A percentile compares a stretch with the other conserved stretches of the same genome.
phyloP scores from a whole-genome alignment of 2,113 vertebrate genomes.

The Emydocephalus ijimae region DNA sequence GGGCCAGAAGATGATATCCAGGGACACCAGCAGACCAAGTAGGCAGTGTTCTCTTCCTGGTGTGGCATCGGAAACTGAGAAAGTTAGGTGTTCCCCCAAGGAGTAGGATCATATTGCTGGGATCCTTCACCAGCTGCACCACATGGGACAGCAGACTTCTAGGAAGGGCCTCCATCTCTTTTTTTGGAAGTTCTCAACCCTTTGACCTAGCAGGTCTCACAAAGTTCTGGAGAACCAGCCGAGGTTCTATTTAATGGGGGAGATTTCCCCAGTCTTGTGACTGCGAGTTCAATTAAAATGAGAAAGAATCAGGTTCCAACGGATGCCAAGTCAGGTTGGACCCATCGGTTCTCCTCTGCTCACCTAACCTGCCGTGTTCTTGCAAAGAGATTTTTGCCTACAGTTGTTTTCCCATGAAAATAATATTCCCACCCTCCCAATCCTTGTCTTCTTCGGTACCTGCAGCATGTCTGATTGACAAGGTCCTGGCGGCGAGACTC shows the following conservation, averaged over 20 bases:
- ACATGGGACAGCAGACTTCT: not conserved
- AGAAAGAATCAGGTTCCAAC: not conserved
- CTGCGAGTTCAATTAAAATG: not conserved
- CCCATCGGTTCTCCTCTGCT: not conserved
- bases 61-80: not conserved
- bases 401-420: not conserved
- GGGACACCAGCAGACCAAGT: not conserved
- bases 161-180: not conserved
- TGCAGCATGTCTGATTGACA: slow-evolving; percentile 82
- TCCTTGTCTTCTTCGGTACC: slow-evolving; percentile 65
- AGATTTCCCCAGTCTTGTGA: not conserved
- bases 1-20: not conserved
- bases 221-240: not conserved
- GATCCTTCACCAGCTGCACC: not conserved
- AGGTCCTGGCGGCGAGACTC: slow-evolving; percentile 81
- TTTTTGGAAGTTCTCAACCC: not conserved
- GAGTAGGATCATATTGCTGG: not conserved
- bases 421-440: not conserved
- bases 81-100: not conserved
- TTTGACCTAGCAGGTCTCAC: not conserved
- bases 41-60: not conserved
- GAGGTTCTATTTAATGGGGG: not conserved
- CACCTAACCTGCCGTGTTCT: not conserved
- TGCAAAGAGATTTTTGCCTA: not conserved
- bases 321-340: not conserved